Conservation (phyloP, 2,113 vertebrate species). For the Forbesichthys agassizii region DNA sequence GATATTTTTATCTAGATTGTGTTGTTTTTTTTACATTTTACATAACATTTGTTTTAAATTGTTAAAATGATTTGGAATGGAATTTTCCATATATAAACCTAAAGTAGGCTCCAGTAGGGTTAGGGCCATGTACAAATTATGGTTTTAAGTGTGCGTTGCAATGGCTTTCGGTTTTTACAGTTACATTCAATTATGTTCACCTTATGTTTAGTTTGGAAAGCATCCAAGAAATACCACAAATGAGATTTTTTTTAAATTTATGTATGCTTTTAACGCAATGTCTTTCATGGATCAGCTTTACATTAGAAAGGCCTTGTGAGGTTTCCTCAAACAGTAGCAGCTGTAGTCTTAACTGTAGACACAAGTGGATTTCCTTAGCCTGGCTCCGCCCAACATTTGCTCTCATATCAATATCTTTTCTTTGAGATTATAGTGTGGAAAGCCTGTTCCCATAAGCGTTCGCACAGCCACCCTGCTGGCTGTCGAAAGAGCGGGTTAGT, state of each 20-base stretch:
- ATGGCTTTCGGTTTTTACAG: no score
- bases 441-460: no score
- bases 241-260: conserved; percentile 39
- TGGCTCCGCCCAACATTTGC: no score
- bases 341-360: conserved; percentile 31
- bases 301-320: conserved; percentile 62
- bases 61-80: no score
- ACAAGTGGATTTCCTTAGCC: not conserved
- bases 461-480: no score
- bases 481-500: no score
- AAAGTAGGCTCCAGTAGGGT: not conserved
- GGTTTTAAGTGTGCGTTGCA: not conserved
- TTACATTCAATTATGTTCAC: conserved; percentile 4
- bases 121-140: not conserved
- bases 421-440: no score
- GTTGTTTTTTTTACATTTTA: no score
- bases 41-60: no score
- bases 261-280: conserved; percentile 69
- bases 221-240: conserved; percentile 74
- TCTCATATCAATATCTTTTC: no score
- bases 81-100: not conserved
- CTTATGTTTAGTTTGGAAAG: conserved; percentile 73
- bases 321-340: conserved; percentile 63
- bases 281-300: conserved; percentile 70
- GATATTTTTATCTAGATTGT: no score